Evolutionary conservation across 2,888 invertebrate species (phyloP), one percentile per base, ranked within the genome.

Genomic region (Harpalus rubripes): DNA sequence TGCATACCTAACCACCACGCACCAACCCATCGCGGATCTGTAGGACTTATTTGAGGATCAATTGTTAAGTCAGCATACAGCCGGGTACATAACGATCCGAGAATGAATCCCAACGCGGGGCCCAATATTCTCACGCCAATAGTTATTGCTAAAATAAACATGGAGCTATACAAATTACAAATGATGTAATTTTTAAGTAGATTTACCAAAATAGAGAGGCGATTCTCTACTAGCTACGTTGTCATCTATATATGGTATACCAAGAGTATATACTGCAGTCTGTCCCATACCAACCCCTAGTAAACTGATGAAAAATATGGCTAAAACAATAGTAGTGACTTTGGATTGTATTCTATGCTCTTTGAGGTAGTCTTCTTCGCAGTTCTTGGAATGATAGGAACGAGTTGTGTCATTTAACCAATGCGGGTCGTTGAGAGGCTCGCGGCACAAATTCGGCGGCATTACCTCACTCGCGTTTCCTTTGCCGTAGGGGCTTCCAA

Each of bases 1-100:
- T 39, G 10, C n/a, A 7, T 92, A 94, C 97, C 98, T 85, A 99
- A 92, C 98, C 98, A 99, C 98, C 98, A 99, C 65, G 98, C 98
- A 78, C 98, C 98, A 74, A 98, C 96, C 98, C 98, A 98, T 91
- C 96, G 93, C 4, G 97, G 96, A 92, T 98, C 97, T 59, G 94
- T 94, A 79, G 95, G 94, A 87, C 95, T 94, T 88, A 96, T 96
- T 87, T 95, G 95, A 0, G 96, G 96, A 90, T 95, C 93, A 10
- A 92, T 91, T 1, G 95, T 93, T 18, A 97, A 94, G 91, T 97
- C 95, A 59, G 96, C 97, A 91, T 97, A 97, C 87, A 97, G 93
- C 88, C 96, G 94, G 0, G 98, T 97, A 91, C 98, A 98, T 58
- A 97, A 92, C 2, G 97, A 97, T 41, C 98, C 98, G 39, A 98